phyloP scores from a whole-genome alignment of 2,888 invertebrate genomes.

The Carterocephalus palaemon region DNA sequence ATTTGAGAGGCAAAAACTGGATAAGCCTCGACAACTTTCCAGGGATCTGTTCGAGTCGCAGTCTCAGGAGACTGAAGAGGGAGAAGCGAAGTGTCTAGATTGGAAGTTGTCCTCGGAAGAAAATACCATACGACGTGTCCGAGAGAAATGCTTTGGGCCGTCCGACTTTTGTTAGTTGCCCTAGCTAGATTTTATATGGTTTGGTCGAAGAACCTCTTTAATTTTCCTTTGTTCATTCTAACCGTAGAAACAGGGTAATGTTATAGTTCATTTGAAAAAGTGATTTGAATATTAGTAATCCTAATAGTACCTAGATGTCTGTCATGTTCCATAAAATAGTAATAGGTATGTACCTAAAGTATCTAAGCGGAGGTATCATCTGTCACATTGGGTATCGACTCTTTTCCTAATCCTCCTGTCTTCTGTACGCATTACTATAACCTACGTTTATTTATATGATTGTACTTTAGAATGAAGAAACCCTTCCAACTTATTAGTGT shows the following conservation, averaged over 20 bases:
- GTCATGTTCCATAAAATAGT: slow-evolving; percentile 16
- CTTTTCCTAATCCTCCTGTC: too few relatives aligned
- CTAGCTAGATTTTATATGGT: slow-evolving; percentile 26
- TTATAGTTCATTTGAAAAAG: slow-evolving; percentile 36
- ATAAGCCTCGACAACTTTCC: slow-evolving; percentile 49
- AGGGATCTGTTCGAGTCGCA: slow-evolving; percentile 66
- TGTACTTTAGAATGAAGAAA: slow-evolving; percentile 8
- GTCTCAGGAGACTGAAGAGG: slow-evolving; percentile 55
- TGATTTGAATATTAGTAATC: slow-evolving; percentile 16
- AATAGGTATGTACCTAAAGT: slow-evolving; percentile 4
- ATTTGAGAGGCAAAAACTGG: slow-evolving; percentile 31
- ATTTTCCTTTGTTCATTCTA: slow-evolving; percentile 8
- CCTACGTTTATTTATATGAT: slow-evolving; percentile 13
- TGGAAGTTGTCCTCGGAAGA: slow-evolving; percentile 63
- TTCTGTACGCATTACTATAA: slow-evolving; percentile 1
- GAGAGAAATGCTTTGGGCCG: slow-evolving; percentile 60
- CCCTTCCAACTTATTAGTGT: slow-evolving; percentile 10
- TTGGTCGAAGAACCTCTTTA: slow-evolving; percentile 10
- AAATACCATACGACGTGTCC: slow-evolving; percentile 55
- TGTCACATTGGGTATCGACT: not conserved
- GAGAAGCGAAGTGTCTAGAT: slow-evolving; percentile 43
- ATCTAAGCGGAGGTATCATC: slow-evolving; percentile 3
- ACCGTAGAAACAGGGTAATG: slow-evolving; percentile 63
- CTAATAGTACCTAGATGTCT: slow-evolving; percentile 8
- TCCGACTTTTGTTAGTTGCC: slow-evolving; percentile 51